Percentiles rank a stretch among this genome's conserved stretches.
Conservation (phyloP, 35 echinoderm and acorn worm genomes). For the Ophioderma brevispina region DNA sequence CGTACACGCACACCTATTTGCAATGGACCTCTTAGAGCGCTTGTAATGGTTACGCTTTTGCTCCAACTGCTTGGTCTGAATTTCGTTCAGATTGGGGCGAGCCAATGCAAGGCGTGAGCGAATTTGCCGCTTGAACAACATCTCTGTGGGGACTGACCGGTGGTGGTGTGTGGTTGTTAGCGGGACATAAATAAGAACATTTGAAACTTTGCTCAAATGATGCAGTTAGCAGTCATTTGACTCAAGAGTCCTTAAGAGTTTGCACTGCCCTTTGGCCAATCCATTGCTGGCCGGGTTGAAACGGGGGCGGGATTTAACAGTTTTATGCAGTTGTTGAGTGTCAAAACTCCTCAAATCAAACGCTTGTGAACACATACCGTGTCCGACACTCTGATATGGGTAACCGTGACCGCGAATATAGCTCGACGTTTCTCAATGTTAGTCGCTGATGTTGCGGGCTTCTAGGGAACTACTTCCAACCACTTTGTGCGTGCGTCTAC, state of each 20-base stretch:
- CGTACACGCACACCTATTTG: slow-evolving; percentile 33
- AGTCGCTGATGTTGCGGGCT: slow-evolving; percentile 28
- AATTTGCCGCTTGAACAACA: slow-evolving; percentile 53
- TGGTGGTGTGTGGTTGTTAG: slow-evolving; percentile 68
- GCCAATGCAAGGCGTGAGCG: slow-evolving; percentile 7
- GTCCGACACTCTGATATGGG: slow-evolving; percentile 71
- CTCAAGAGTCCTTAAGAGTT: slow-evolving; percentile 24
- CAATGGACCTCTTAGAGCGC: slow-evolving; percentile 19
- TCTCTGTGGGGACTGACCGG: slow-evolving; percentile 32
- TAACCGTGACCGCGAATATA: slow-evolving; percentile 61
- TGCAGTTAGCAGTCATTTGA: slow-evolving; percentile 32
- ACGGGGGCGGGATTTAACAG: slow-evolving; percentile 20
- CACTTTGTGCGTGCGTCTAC: slow-evolving; percentile 80
- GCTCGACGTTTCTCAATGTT: slow-evolving; percentile 45
- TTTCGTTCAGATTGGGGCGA: slow-evolving; percentile 17
- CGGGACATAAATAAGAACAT: slow-evolving; percentile 45
- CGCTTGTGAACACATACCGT: slow-evolving; percentile 54
- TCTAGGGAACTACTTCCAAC: slow-evolving; percentile 59
- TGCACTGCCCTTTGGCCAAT: slow-evolving; percentile 58
- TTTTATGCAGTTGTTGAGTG: slow-evolving; percentile 52
- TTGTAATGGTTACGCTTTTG: slow-evolving; percentile 37
- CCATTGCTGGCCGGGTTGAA: slow-evolving; percentile 71
- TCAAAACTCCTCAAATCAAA: slow-evolving; percentile 56
- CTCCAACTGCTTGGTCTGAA: slow-evolving; percentile 10
- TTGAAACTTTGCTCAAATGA: slow-evolving; percentile 54